A percentile compares a stretch with the other conserved stretches of the same genome.
phyloP scores from a whole-genome alignment of 2,888 invertebrate species.

The Neria commutata region DNA sequence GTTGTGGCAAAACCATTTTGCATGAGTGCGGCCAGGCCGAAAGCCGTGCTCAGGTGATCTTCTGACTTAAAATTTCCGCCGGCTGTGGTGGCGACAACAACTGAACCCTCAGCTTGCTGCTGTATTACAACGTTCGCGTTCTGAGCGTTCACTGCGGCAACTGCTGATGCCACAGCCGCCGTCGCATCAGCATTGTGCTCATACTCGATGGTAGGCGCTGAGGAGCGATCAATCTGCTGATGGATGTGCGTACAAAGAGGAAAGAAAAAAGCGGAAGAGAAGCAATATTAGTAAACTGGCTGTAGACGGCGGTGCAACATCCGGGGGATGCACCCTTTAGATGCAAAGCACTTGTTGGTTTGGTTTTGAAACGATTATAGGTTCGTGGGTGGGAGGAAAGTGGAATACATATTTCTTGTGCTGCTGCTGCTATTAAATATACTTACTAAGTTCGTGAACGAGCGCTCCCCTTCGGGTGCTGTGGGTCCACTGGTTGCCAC shows the following conservation, averaged over 20 bases:
- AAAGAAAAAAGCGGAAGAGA: background rate
- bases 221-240: conserved; percentile 60
- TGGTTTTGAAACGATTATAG: too few species aligned
- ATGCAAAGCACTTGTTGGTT: too few species aligned
- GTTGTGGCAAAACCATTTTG: conserved; percentile 66
- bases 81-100: conserved; percentile 49
- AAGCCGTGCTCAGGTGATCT: conserved; percentile 74
- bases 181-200: conserved; percentile 51
- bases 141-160: conserved; percentile 34
- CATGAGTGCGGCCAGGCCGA: conserved; percentile 78
- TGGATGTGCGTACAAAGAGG: background rate
- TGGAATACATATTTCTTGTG: background rate
- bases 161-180: conserved; percentile 42
- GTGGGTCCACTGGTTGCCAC: conserved; percentile 62
- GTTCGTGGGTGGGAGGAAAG: too few species aligned
- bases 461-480: conserved; percentile 62
- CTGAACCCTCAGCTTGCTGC: conserved; percentile 38
- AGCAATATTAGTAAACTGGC: too few species aligned
- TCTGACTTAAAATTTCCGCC: conserved; percentile 68
- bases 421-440: background rate
- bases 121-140: conserved; percentile 43
- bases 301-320: too few species aligned
- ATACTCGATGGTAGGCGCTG: conserved; percentile 62
- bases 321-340: too few species aligned
- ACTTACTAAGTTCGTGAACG: conserved; percentile 62